Percentiles rank a stretch among this genome's conserved stretches.
Evolutionary conservation across 2,113 vertebrate species (phyloP).

Genomic region (Felis catus): F.catus_Fca126_mat1.0 CM031412.1:64281501-64282000

Average conservation of each 20-base stretch:
- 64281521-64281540: background rate
- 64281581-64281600: background rate
- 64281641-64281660: conserved; percentile 41
- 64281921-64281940: background rate
- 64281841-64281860: conserved; percentile 41
- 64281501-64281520: background rate
- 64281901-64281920: conserved; percentile 20
- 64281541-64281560: background rate
- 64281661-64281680: background rate
- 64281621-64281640: background rate
- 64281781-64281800: conserved; percentile 58
- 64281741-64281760: background rate
- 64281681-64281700: background rate
- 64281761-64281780: background rate
- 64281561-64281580: background rate
- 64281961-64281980: conserved; percentile 51
- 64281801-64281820: conserved; percentile 43
- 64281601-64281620: background rate
- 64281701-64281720: background rate
- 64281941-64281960: background rate
- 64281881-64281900: conserved; percentile 26
- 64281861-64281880: conserved; percentile 41
- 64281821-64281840: conserved; percentile 59
- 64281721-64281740: conserved; percentile 38
- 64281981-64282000: conserved; percentile 36